Conservation (phyloP, 92 coral and sea anemone genomes). For the Pocillopora meandrina region DNA sequence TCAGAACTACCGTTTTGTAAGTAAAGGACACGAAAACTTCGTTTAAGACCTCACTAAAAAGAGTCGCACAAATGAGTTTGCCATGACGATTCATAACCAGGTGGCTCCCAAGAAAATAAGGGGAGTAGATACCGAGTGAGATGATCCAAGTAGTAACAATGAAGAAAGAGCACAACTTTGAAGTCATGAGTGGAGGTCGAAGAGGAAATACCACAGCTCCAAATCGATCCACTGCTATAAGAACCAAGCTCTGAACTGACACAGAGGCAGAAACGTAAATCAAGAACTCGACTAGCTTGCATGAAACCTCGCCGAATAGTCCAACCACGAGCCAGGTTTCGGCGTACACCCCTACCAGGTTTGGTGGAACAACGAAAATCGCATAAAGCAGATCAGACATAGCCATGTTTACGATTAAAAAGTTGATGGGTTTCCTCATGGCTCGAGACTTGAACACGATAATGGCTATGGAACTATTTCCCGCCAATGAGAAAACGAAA, state of each 20-base stretch:
- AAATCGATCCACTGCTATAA: background rate
- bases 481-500: background rate
- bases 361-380: background rate
- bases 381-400: slow-evolving; percentile 2
- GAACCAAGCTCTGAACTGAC: background rate
- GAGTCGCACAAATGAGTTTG: too few species aligned
- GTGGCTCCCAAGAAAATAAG: too few species aligned
- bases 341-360: background rate
- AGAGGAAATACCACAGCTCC: slow-evolving; percentile 11
- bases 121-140: too few species aligned
- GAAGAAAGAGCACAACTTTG: background rate
- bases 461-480: background rate
- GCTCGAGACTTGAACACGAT: background rate
- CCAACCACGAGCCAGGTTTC: background rate
- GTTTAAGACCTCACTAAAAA: too few species aligned
- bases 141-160: background rate
- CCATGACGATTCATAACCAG: too few species aligned
- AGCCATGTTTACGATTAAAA: slow-evolving; percentile 3
- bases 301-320: background rate
- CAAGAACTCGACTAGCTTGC: background rate
- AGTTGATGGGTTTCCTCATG: background rate
- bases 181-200: background rate
- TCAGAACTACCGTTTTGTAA: background rate
- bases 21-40: too few species aligned
- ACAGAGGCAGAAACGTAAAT: background rate